Evolutionary conservation across 2,888 invertebrate species (phyloP), one percentile per base, ranked within the genome.

Genomic region (Esperia sulphurella): DNA sequence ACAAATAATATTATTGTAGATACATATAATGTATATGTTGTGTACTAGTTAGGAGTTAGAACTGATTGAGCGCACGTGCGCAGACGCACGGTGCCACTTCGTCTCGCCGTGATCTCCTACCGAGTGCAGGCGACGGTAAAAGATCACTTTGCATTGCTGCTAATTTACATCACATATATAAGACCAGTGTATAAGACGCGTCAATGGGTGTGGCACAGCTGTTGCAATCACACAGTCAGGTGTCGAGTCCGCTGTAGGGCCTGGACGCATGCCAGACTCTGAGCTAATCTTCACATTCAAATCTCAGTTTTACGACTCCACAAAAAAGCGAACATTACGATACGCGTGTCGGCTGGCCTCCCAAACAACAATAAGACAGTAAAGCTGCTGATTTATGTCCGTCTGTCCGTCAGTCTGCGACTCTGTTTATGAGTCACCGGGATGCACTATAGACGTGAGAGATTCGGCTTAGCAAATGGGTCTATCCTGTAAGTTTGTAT

Each of bases 311-410:
- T 71, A 80, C 66, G 68, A 70, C 65, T 59, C 60, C 51, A 64
- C 68, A 66, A 74, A 76, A 77, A 75, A 68, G 50, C 51, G 47
- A 63, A 67, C 57, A 59, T 63, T 57, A 60, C 59, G 61, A 64
- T 41, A 14, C 30, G 39, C 37, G 33, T n/a, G 21, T 12, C 50
- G 49, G 48, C 59, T 52, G 51, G 55, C 61, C 58, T 56, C 59
- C 55, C 57, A 68, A 68, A 74, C 66, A 72, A 70, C 62, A 74
- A 72, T 74, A 70, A 67, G 58, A 61, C 68, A 46, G 55, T 70
- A 65, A 71, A 71, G 43, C 61, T 49, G 50, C 45, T 64, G 60
- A 74, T 74, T 74, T 73, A 77, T 63, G 52, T 52, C 43, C 48
- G 65, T 69, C 70, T 68, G 72, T 61, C 59, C 56, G 58, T 48